Evolutionary conservation across 2,797 vertebrate species (phyloP).

Genomic region (Takifugu rubripes): DNA sequence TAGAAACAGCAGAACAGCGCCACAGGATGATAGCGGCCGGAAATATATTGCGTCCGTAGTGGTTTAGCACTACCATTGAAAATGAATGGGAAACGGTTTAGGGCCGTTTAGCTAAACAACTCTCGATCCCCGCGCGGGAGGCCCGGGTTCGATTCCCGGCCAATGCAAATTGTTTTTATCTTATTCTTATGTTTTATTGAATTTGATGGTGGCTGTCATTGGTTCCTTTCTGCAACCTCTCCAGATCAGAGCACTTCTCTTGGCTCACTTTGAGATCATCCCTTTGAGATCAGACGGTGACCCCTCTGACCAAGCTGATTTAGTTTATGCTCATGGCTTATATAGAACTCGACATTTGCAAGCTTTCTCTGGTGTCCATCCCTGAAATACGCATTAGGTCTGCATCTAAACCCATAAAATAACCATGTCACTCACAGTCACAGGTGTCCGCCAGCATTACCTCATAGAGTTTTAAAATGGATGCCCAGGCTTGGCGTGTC

Average conservation of each 20-base stretch:
- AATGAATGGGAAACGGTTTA: too few species aligned
- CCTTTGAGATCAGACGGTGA: slow-evolving; percentile 57
- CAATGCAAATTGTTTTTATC: slow-evolving; percentile 5
- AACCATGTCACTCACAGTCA: slow-evolving; percentile 66
- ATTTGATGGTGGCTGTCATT: too few species aligned
- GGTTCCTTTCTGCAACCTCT: slow-evolving; percentile 66
- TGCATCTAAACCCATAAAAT: slow-evolving; percentile 72
- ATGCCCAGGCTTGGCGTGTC: slow-evolving; percentile 81
- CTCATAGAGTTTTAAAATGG: slow-evolving; percentile 76
- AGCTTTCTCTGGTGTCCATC: slow-evolving; percentile 40
- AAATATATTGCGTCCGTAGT: too few species aligned
- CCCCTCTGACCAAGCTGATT: slow-evolving; percentile 69
- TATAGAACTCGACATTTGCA: slow-evolving; percentile 56
- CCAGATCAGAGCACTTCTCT: slow-evolving; percentile 9
- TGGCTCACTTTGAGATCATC: slow-evolving; percentile 17
- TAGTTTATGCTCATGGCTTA: slow-evolving; percentile 57
- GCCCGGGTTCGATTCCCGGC: slow-evolving; percentile 49
- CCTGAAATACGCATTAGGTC: slow-evolving; percentile 48
- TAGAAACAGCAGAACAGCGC: too few species aligned
- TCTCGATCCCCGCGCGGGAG: slow-evolving; percentile 50
- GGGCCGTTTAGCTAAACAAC: too few species aligned
- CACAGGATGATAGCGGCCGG: too few species aligned
- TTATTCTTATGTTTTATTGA: too few species aligned
- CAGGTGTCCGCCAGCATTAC: slow-evolving; percentile 62
- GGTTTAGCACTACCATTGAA: too few species aligned